These are phyloP conservation scores for Dicranocentrus wangi DNA, from an alignment of 2,888 invertebrate genomes.

Conservation along the genomic window DNA sequence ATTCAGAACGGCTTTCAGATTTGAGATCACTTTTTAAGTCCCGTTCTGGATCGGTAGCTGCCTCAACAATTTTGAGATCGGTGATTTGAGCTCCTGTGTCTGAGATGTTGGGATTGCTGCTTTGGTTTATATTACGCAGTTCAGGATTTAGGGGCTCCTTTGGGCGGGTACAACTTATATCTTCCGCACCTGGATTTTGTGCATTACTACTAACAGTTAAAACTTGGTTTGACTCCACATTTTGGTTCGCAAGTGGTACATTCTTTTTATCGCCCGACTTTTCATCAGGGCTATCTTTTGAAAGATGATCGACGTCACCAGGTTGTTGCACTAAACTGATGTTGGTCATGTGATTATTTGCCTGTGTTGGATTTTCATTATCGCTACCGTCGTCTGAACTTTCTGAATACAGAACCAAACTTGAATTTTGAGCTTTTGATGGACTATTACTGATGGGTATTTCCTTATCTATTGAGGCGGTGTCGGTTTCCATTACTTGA, in stretches of 20 bases:
- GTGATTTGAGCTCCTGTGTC: not conserved
- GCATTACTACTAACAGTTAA: too few species aligned
- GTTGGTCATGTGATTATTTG: too few species aligned
- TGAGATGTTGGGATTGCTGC: not conserved
- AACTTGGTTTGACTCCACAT: too few species aligned
- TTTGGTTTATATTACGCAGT: too few species aligned
- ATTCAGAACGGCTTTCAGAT: too few species aligned
- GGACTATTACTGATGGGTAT: not conserved
- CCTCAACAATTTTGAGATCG: slow-evolving; percentile 13
- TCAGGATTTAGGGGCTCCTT: too few species aligned
- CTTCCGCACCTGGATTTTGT: too few species aligned
- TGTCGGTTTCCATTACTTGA: not conserved
- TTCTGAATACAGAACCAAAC: slow-evolving; percentile 48
- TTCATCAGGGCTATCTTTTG: not conserved
- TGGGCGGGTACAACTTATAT: too few species aligned
- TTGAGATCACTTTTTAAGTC: too few species aligned
- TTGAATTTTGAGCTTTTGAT: slow-evolving; percentile 1
- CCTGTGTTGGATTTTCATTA: too few species aligned
- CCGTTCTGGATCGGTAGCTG: not conserved
- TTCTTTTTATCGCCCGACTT: not conserved
- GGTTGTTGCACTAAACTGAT: not conserved
- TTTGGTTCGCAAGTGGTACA: not conserved
- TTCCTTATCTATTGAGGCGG: not conserved
- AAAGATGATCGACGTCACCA: not conserved
- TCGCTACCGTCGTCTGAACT: slow-evolving; percentile 37